Conservation (phyloP, 2,797 vertebrate genomes). For the Danio tinwini region DNA sequence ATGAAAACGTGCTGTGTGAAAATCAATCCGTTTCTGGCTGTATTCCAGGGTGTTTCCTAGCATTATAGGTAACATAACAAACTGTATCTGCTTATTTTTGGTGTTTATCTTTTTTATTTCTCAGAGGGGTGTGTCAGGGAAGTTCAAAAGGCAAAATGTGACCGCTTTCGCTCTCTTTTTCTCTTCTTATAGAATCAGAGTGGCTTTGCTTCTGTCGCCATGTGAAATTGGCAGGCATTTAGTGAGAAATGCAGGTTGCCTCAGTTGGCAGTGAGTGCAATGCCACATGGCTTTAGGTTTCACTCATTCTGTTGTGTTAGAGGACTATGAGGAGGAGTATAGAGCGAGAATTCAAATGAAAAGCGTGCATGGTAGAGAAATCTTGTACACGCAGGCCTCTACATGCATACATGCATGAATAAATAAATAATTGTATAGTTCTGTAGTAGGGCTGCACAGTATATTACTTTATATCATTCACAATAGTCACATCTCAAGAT, state of each 20-base stretch:
- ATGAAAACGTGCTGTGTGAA: background rate
- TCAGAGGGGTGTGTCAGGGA: slow-evolving; percentile 10
- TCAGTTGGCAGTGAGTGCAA: slow-evolving; percentile 10
- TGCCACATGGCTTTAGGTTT: slow-evolving; percentile 39
- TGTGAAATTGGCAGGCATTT: slow-evolving; percentile 18
- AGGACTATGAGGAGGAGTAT: background rate
- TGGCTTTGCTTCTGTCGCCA: slow-evolving; percentile 18
- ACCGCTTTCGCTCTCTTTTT: background rate
- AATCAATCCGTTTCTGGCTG: background rate
- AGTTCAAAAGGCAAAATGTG: background rate
- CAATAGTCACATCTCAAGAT: too few relatives aligned
- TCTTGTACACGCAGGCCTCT: background rate
- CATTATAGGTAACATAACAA: background rate
- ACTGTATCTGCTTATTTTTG: background rate
- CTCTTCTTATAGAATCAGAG: background rate
- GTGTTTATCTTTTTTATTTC: background rate
- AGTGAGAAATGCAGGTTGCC: slow-evolving; percentile 24
- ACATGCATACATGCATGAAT: background rate
- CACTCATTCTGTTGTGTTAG: slow-evolving; percentile 24
- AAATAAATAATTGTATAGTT: background rate
- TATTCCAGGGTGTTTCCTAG: background rate
- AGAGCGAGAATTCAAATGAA: background rate
- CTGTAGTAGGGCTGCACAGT: background rate
- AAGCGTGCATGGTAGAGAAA: slow-evolving; percentile 4
- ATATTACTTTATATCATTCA: too few relatives aligned